Conservation (phyloP, 2,888 invertebrate genomes). For the Apotomis betuletana region DNA sequence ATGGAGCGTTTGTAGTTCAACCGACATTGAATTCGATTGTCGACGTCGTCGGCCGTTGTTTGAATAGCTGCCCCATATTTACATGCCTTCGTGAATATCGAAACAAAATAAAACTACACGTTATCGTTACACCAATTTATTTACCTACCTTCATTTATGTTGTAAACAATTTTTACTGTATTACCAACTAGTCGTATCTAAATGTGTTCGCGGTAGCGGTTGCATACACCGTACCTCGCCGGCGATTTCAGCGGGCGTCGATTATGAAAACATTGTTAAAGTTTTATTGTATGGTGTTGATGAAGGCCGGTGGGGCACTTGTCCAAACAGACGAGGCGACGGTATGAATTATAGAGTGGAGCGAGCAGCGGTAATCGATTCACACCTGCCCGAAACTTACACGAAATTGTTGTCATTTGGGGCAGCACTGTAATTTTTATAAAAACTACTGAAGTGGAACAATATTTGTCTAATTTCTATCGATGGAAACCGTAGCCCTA, state of each 20-base stretch:
- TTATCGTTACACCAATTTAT: conserved; percentile 22
- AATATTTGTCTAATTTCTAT: not conserved
- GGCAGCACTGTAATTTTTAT: conserved; percentile 22
- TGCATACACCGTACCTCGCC: conserved; percentile 49
- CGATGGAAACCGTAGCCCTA: not conserved
- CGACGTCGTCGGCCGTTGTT: conserved; percentile 33
- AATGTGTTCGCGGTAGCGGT: conserved; percentile 62
- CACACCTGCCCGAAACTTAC: conserved; percentile 69
- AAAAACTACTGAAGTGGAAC: not conserved
- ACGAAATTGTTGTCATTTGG: conserved; percentile 41
- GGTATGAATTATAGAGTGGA: conserved; percentile 77
- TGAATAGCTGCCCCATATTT: conserved; percentile 41
- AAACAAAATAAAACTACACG: conserved; percentile 30
- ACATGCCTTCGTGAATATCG: conserved; percentile 33
- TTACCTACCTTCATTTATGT: conserved; percentile 36
- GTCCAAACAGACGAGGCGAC: conserved; percentile 76
- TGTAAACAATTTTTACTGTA: conserved; percentile 41
- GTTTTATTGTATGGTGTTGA: conserved; percentile 79
- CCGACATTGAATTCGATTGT: conserved; percentile 41
- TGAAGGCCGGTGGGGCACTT: conserved; percentile 78
- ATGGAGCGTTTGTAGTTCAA: conserved; percentile 32
- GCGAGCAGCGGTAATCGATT: conserved; percentile 76
- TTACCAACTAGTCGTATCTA: conserved; percentile 56
- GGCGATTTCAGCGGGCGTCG: conserved; percentile 67
- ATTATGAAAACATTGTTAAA: conserved; percentile 82